These are phyloP conservation scores for Lasiommata megera DNA, from an alignment of 2,888 invertebrate genomes.

Conservation along the genomic window DNA sequence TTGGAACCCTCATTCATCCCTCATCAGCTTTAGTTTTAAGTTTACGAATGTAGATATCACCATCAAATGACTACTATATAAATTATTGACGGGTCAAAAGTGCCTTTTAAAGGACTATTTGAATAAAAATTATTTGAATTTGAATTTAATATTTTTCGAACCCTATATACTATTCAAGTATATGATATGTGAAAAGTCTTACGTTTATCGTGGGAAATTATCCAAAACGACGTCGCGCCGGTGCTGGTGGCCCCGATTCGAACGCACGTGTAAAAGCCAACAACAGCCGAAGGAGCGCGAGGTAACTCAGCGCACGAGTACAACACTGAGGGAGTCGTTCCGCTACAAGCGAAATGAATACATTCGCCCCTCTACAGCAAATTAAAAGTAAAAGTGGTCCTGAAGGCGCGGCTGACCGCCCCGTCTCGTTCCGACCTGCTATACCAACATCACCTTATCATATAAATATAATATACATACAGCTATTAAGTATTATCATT, in stretches of 20 bases:
- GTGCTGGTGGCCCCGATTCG: conserved; percentile 8
- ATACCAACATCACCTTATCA: conserved; percentile 34
- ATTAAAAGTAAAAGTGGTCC: conserved; percentile 76
- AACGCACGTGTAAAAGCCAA: conserved; percentile 24
- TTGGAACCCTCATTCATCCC: too few species aligned
- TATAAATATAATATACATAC: conserved; percentile 20
- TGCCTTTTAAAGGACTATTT: too few species aligned
- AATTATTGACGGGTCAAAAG: too few species aligned
- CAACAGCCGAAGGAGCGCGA: conserved; percentile 27
- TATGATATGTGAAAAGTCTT: not conserved
- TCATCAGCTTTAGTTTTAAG: too few species aligned
- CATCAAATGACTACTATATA: too few species aligned
- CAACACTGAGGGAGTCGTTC: conserved; percentile 38
- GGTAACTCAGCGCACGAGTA: conserved; percentile 46
- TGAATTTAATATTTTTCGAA: too few species aligned
- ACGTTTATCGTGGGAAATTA: conserved; percentile 8
- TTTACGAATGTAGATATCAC: too few species aligned
- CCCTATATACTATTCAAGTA: too few species aligned
- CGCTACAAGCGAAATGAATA: conserved; percentile 33
- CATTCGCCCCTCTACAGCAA: conserved; percentile 37
- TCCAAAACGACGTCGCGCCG: conserved; percentile 6
- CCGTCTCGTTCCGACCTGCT: conserved; percentile 45
- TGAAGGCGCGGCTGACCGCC: conserved; percentile 61
- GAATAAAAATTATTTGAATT: too few species aligned
- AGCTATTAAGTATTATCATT: conserved; percentile 38